phyloP scores from a whole-genome alignment of 2,113 vertebrate genomes.

The Chaetura pelagica region DNA sequence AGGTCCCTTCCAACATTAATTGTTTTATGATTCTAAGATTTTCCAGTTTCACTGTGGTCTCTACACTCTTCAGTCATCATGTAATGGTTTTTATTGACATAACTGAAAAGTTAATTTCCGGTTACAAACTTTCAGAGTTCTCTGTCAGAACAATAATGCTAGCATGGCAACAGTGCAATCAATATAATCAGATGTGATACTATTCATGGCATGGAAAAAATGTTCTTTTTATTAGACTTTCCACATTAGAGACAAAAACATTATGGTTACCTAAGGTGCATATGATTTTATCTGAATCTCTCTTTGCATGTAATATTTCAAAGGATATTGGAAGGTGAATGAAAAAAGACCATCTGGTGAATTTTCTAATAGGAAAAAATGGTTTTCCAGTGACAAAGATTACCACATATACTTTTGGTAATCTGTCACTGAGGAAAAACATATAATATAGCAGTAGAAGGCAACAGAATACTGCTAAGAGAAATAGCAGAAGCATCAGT shows the following conservation, averaged over 20 bases:
- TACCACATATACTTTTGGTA: not conserved
- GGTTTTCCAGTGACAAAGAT: not conserved
- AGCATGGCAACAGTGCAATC: not conserved
- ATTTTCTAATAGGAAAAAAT: not conserved
- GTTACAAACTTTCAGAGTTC: not conserved
- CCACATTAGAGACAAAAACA: not conserved
- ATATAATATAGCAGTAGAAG: not conserved
- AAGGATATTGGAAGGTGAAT: conserved; percentile 2
- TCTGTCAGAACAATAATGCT: not conserved
- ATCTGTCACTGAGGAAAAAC: not conserved
- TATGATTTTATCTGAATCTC: not conserved
- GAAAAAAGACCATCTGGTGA: not conserved
- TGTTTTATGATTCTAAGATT: not conserved
- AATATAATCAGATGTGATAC: not conserved
- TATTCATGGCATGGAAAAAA: not conserved
- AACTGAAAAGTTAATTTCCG: not conserved
- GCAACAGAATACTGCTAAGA: not conserved
- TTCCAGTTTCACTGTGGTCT: not conserved
- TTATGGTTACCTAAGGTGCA: not conserved
- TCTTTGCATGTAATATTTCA: not conserved
- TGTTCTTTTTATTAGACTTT: not conserved
- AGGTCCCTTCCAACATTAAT: too few species aligned
- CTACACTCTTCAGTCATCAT: not conserved
- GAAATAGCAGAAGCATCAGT: not conserved
- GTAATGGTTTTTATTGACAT: not conserved